These are phyloP conservation scores for Euplagia quadripunctaria DNA, from an alignment of 2,888 invertebrate genomes.

Conservation along the genomic window DNA sequence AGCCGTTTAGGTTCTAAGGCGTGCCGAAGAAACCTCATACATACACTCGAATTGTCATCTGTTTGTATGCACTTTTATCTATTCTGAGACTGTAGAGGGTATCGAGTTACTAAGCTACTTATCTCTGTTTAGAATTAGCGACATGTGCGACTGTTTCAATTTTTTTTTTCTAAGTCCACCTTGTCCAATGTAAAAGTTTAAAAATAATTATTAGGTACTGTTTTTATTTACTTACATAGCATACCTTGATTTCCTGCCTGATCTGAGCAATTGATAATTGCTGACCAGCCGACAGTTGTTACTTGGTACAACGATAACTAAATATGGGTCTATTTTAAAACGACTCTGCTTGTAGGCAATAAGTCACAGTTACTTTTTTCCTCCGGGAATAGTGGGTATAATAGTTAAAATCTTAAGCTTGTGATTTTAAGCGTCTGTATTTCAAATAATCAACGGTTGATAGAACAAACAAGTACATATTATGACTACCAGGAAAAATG, in stretches of 20 bases:
- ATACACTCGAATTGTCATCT: too few relatives aligned
- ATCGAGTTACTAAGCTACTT: too few relatives aligned
- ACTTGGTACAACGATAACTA: not conserved
- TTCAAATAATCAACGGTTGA: not conserved
- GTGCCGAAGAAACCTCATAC: too few relatives aligned
- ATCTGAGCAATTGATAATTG: not conserved
- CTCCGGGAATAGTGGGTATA: too few relatives aligned
- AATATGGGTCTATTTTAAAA: too few relatives aligned
- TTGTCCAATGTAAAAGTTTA: not conserved
- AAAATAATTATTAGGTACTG: too few relatives aligned
- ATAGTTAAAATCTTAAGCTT: not conserved
- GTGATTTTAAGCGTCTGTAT: not conserved
- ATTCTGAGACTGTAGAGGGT: too few relatives aligned
- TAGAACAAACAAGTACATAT: not conserved
- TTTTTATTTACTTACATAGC: too few relatives aligned
- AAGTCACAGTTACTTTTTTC: too few relatives aligned
- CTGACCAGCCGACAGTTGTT: not conserved
- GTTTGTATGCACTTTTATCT: too few relatives aligned
- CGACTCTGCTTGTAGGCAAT: too few relatives aligned
- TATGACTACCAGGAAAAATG: constrained; percentile 25
- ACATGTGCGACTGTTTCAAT: not conserved
- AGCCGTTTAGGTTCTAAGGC: too few relatives aligned
- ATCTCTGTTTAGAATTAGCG: not conserved
- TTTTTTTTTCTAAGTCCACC: not conserved
- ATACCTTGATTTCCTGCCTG: not conserved